Conservation (phyloP, 2,888 invertebrate genomes). For the Stenchaetothrips biformis region DNA sequence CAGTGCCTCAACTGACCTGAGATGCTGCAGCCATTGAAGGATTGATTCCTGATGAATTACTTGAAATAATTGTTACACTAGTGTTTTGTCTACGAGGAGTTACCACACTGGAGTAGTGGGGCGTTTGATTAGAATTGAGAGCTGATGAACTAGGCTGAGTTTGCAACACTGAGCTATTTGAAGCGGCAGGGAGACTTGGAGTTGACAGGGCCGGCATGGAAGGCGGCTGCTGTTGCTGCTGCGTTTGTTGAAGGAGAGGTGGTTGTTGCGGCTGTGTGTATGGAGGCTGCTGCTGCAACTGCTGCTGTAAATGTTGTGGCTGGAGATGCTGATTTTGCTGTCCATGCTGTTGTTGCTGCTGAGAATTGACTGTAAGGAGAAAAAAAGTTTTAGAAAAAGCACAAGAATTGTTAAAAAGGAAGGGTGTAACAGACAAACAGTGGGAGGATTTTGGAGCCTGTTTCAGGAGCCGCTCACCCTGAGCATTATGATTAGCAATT, state of each 20-base stretch:
- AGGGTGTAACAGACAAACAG: too few species aligned
- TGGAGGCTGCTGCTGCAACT: not conserved
- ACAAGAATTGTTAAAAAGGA: too few species aligned
- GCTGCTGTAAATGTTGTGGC: not conserved
- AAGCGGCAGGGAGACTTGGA: not conserved
- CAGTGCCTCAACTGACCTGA: slow-evolving; percentile 37
- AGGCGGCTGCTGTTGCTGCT: not conserved
- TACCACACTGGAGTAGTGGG: not conserved
- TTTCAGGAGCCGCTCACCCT: not conserved
- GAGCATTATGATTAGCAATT: not conserved
- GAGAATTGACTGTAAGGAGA: not conserved
- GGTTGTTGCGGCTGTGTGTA: not conserved
- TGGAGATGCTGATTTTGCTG: not conserved
- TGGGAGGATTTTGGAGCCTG: too few species aligned
- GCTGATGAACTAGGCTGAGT: not conserved
- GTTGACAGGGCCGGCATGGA: not conserved
- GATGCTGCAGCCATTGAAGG: slow-evolving; percentile 40
- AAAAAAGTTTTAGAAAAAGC: not conserved
- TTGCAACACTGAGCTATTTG: not conserved
- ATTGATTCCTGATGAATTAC: slow-evolving; percentile 36
- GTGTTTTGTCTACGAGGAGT: slow-evolving; percentile 57
- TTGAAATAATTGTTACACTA: slow-evolving; percentile 68
- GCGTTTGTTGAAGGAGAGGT: not conserved
- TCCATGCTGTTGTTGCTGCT: not conserved
- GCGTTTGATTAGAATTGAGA: not conserved